phyloP scores from a whole-genome alignment of 2,113 vertebrate species.

The Aspiorhynchus laticeps region DNA sequence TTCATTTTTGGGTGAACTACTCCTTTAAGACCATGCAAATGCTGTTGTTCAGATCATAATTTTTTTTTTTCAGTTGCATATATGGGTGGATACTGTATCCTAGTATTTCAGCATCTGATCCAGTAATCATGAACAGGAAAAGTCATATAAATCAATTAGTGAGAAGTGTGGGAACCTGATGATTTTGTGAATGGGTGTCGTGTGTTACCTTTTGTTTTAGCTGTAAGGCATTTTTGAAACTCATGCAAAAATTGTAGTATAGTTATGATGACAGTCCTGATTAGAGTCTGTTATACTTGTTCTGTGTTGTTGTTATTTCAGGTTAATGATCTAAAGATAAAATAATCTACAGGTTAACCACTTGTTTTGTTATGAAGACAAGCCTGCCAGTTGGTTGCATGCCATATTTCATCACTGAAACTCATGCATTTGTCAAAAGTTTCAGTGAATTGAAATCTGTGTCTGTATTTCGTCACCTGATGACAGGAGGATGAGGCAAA shows the following conservation, averaged over 20 bases:
- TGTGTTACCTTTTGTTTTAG: not conserved
- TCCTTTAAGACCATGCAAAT: no score
- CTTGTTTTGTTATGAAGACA: not conserved
- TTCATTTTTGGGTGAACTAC: no score
- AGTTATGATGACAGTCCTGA: not conserved
- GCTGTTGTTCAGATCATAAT: no score
- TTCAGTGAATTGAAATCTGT: not conserved
- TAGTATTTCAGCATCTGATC: not conserved
- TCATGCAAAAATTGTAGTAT: not conserved
- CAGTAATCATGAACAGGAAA: not conserved
- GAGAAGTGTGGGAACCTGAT: not conserved
- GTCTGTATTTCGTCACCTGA: not conserved
- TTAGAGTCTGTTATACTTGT: not conserved
- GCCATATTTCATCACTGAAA: not conserved
- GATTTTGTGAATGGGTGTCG: not conserved
- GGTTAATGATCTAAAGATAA: not conserved
- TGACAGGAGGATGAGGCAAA: constrained; percentile 12
- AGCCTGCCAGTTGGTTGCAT: not conserved
- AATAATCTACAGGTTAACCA: not conserved
- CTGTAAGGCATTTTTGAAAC: not conserved
- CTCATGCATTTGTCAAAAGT: not conserved
- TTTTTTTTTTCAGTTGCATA: not conserved
- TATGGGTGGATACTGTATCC: not conserved
- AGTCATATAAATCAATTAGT: not conserved
- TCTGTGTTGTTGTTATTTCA: not conserved